Conservation (phyloP, 1,140 invertebrate genomes). For the Drosophila santomea region DNA sequence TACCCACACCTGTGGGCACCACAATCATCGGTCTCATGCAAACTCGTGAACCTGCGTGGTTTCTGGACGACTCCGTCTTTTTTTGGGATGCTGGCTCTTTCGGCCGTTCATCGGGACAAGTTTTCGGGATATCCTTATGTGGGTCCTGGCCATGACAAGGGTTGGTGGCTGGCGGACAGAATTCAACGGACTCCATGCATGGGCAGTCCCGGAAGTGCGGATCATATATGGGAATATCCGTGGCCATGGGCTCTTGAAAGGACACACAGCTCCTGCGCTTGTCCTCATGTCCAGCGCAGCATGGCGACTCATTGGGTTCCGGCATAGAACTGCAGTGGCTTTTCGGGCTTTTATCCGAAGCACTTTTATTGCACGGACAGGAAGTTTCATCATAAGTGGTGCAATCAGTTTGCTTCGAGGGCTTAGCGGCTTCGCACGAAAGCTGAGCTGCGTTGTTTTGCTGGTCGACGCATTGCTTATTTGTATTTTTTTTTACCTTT, state of each 20-base stretch:
- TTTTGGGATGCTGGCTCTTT: neutral
- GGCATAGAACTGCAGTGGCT: neutral
- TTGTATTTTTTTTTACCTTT: neutral
- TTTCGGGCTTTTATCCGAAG: neutral
- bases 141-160: neutral
- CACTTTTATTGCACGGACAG: neutral
- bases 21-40: conserved; percentile 21
- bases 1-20: neutral
- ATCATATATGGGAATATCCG: neutral
- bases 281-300: neutral
- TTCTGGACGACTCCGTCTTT: neutral
- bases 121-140: neutral
- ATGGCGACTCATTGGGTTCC: neutral
- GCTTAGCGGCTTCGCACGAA: neutral
- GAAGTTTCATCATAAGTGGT: neutral
- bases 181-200: too few species aligned
- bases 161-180: too few species aligned
- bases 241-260: conserved; percentile 1
- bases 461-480: neutral
- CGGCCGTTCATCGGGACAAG: neutral
- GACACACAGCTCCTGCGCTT: neutral
- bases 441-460: neutral
- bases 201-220: neutral
- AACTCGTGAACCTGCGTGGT: too few species aligned
- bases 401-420: neutral